Evolutionary conservation across 2,797 vertebrate species (phyloP).

Genomic region (Tachyglossus aculeatus): DNA sequence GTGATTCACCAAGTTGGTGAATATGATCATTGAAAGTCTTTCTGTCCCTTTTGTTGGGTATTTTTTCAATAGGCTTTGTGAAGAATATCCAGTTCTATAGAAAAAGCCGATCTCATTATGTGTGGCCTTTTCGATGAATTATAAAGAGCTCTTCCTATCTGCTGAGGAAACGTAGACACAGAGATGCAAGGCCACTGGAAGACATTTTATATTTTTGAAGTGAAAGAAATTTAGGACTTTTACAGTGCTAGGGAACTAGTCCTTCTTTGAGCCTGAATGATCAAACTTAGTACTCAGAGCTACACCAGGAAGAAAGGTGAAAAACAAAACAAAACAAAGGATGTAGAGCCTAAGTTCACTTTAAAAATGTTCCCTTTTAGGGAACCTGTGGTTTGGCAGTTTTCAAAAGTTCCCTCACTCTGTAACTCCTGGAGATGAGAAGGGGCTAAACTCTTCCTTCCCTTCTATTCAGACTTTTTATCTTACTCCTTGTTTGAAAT

Average conservation of each 20-base stretch:
- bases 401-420: not conserved
- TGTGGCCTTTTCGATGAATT: conserved; percentile 65
- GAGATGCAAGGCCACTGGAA: conserved; percentile 13
- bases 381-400: not conserved
- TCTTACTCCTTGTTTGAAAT: not conserved
- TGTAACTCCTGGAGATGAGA: not conserved
- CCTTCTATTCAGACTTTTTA: not conserved
- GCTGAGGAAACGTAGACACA: conserved; percentile 31
- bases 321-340: not conserved
- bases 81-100: conserved; percentile 5
- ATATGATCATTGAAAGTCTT: not conserved
- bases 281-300: not conserved
- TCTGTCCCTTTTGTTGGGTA: fast-evolving
- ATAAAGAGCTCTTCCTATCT: conserved; percentile 35
- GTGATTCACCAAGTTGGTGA: not conserved
- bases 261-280: not conserved
- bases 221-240: conserved; percentile 30
- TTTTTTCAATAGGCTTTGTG: not conserved
- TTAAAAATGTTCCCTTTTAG: not conserved
- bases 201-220: conserved; percentile 20
- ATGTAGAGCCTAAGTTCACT: not conserved
- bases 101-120: conserved; percentile 3
- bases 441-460: not conserved
- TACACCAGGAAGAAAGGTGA: no score
- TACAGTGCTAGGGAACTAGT: not conserved